These are phyloP conservation scores for Epicampocera succincta DNA, from an alignment of 2,888 invertebrate genomes.

Conservation along the genomic window DNA sequence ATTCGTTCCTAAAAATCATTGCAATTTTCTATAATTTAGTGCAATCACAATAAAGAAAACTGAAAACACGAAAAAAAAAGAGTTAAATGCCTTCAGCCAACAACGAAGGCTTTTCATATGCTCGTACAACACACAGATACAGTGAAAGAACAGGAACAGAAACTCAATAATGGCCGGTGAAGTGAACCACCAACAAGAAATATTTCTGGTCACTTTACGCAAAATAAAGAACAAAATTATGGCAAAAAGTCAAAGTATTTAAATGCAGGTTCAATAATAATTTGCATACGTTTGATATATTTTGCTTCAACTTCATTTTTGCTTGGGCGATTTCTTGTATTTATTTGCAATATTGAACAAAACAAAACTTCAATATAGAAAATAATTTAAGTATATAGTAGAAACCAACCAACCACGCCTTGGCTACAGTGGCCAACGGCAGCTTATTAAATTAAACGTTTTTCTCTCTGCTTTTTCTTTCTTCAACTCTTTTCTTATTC, in stretches of 20 bases:
- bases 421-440: conserved; percentile 74
- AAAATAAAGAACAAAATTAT: conserved; percentile 43
- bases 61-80: conserved; percentile 39
- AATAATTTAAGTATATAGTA: conserved; percentile 67
- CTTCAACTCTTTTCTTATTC: conserved; percentile 16
- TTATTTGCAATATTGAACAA: conserved; percentile 44
- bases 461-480: conserved; percentile 29
- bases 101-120: conserved; percentile 31
- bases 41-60: conserved; percentile 72
- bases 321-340: conserved; percentile 45
- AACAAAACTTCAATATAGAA: conserved; percentile 63
- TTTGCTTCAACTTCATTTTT: conserved; percentile 44
- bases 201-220: conserved; percentile 61
- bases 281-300: conserved; percentile 75
- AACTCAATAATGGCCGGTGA: conserved; percentile 44
- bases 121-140: conserved; percentile 29
- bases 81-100: conserved; percentile 70
- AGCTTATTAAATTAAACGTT: conserved; percentile 69
- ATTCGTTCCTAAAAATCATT: conserved; percentile 74
- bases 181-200: conserved; percentile 51
- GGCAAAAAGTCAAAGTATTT: conserved; percentile 78
- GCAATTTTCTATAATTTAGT: conserved; percentile 80
- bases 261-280: conserved; percentile 73
- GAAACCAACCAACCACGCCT: conserved; percentile 72
- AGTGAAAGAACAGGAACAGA: conserved; percentile 36